phyloP scores from a whole-genome alignment of 2,797 vertebrate genomes.

The Xiphophorus birchmanni region DNA sequence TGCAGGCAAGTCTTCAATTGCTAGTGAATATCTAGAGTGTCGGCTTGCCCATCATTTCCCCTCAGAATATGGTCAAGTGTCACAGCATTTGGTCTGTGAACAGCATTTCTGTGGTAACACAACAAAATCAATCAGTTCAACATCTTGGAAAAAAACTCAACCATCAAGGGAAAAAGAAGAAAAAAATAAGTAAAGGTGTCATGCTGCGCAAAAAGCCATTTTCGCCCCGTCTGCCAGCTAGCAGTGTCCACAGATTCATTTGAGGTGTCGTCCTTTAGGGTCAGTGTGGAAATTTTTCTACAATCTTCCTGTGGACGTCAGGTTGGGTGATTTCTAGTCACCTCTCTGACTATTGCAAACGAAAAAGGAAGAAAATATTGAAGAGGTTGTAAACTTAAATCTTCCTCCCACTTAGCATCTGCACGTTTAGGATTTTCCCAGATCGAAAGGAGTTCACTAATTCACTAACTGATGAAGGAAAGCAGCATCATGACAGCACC shows the following conservation, averaged over 20 bases:
- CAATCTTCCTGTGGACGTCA: slow-evolving; percentile 28
- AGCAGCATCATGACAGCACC: too few species aligned
- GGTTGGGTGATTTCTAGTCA: slow-evolving; percentile 29
- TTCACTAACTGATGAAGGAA: background rate
- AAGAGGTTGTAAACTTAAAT: slow-evolving; percentile 39
- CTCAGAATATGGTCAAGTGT: background rate
- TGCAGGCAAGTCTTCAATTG: background rate
- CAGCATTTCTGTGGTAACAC: background rate
- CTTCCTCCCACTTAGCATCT: slow-evolving; percentile 11
- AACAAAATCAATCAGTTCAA: background rate
- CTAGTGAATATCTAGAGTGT: background rate
- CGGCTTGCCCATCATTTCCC: background rate
- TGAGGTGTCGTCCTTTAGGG: slow-evolving; percentile 18
- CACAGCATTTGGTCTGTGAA: background rate
- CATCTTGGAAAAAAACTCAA: background rate
- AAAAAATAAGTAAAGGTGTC: slow-evolving; percentile 23
- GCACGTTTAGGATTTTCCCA: slow-evolving; percentile 7
- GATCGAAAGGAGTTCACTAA: background rate
- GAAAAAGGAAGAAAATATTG: slow-evolving; percentile 44
- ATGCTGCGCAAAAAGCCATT: slow-evolving; percentile 38
- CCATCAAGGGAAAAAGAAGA: background rate
- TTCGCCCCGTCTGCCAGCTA: slow-evolving; percentile 36
- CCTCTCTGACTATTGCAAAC: slow-evolving; percentile 52
- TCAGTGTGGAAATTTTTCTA: slow-evolving; percentile 36
- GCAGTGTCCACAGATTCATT: slow-evolving; percentile 44